These are phyloP conservation scores for Bettongia penicillata DNA, from an alignment of 2,113 vertebrate species.

Conservation along the genomic window DNA sequence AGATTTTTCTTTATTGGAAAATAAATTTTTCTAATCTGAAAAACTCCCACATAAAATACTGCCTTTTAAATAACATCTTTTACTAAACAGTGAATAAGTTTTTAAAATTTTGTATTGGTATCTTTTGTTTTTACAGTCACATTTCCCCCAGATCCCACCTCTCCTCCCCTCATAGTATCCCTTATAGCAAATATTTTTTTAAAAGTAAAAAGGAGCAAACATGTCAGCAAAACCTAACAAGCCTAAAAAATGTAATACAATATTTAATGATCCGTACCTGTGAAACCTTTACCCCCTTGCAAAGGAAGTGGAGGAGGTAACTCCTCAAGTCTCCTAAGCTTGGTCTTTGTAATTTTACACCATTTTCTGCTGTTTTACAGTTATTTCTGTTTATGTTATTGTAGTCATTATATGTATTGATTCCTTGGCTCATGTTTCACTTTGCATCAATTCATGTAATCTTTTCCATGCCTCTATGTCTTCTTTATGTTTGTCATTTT, in stretches of 20 bases:
- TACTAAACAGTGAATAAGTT: not conserved
- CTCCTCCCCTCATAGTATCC: not conserved
- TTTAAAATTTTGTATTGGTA: not conserved
- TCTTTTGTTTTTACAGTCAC: not conserved
- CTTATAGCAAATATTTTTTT: not conserved
- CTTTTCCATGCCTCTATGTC: not conserved
- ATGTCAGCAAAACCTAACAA: too few relatives aligned
- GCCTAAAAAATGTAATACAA: too few relatives aligned
- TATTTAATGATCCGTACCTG: not conserved
- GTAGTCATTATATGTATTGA: not conserved
- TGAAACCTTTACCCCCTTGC: not conserved
- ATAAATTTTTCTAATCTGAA: not conserved
- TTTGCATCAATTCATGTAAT: not conserved
- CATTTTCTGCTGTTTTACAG: not conserved
- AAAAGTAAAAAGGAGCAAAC: not conserved
- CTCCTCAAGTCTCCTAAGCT: not conserved
- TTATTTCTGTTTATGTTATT: not conserved
- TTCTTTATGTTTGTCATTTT: not conserved
- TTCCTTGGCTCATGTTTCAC: not conserved
- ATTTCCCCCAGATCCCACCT: not conserved
- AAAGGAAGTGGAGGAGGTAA: not conserved
- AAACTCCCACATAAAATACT: not conserved
- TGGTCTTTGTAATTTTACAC: not conserved
- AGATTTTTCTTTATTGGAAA: not conserved
- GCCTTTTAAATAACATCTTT: not conserved